Evolutionary conservation across 2,113 vertebrate genomes (phyloP).

Genomic region (Lophius piscatorius): DNA sequence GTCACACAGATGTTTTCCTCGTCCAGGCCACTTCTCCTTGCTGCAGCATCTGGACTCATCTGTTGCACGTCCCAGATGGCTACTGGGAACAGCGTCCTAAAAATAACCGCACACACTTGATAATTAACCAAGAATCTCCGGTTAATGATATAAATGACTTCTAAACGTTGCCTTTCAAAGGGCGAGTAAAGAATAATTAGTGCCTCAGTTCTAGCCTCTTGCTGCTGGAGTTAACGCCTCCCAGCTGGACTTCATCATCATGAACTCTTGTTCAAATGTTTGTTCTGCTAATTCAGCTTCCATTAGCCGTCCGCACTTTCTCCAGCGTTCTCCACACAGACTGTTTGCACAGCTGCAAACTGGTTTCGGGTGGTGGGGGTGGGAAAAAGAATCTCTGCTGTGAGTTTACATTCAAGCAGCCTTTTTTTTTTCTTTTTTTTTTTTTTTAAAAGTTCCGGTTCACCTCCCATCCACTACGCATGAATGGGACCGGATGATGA

Average conservation of each 20-base stretch:
- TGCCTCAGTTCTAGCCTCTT: not conserved
- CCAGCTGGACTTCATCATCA: not conserved
- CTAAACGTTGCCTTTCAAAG: not conserved
- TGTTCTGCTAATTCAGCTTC: conserved; percentile 33
- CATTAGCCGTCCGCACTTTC: conserved; percentile 37
- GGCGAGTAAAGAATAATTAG: conserved; percentile 6
- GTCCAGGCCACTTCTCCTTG: no score
- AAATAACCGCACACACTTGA: no score
- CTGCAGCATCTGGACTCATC: no score
- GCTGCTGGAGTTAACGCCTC: no score
- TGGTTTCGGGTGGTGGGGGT: not conserved
- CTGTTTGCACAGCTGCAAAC: conserved; percentile 28
- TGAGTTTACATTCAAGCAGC: not conserved
- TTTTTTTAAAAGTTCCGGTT: not conserved
- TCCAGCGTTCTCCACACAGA: not conserved
- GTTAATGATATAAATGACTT: not conserved
- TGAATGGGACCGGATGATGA: not conserved
- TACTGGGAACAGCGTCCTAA: no score
- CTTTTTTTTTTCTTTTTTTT: no score
- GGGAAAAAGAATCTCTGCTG: not conserved
- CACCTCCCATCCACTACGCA: not conserved
- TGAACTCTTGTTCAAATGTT: conserved; percentile 34
- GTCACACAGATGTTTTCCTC: no score
- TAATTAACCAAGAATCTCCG: not conserved
- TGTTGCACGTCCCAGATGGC: no score